phyloP scores from a whole-genome alignment of 2,888 invertebrate species.

The Lasioglossum leucozonium region DNA sequence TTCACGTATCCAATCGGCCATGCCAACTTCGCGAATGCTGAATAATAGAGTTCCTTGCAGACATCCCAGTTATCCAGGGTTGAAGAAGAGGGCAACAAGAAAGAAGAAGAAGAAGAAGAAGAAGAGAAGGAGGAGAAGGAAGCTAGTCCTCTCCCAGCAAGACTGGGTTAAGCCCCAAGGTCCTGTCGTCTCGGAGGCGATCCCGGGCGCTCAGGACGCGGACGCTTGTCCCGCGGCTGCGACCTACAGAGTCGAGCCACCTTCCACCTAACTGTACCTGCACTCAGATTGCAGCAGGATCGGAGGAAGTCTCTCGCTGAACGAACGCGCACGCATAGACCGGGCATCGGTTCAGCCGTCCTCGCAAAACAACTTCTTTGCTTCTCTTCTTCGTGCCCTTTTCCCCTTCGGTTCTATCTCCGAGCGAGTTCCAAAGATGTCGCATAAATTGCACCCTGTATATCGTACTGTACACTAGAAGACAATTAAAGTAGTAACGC shows the following conservation, averaged over 20 bases:
- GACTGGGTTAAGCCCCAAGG: constrained; percentile 84
- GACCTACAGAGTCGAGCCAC: constrained; percentile 78
- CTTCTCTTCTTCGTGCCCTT: not conserved
- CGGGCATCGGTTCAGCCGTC: constrained; percentile 7
- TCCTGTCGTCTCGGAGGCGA: constrained; percentile 76
- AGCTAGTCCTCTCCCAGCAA: constrained; percentile 81
- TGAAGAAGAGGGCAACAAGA: not conserved
- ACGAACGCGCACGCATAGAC: constrained; percentile 55
- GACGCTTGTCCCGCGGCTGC: constrained; percentile 69
- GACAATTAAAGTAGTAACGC: not conserved
- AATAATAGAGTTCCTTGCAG: not conserved
- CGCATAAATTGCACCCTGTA: not conserved
- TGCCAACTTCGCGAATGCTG: not conserved
- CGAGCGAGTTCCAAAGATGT: not conserved
- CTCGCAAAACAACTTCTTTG: not conserved
- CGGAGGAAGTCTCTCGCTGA: constrained; percentile 25
- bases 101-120: constrained; percentile 55
- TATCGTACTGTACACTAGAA: too few relatives aligned
- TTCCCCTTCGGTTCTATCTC: not conserved
- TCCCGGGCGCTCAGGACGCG: constrained; percentile 70
- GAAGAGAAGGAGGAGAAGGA: constrained; percentile 56
- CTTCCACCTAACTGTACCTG: constrained; percentile 79
- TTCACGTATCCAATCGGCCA: not conserved
- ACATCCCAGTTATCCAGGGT: not conserved
- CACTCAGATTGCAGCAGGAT: constrained; percentile 68